Evolutionary conservation across 2,113 vertebrate species (phyloP), one percentile per base, ranked within the genome.

Genomic region (Etheostoma cragini): DNA sequence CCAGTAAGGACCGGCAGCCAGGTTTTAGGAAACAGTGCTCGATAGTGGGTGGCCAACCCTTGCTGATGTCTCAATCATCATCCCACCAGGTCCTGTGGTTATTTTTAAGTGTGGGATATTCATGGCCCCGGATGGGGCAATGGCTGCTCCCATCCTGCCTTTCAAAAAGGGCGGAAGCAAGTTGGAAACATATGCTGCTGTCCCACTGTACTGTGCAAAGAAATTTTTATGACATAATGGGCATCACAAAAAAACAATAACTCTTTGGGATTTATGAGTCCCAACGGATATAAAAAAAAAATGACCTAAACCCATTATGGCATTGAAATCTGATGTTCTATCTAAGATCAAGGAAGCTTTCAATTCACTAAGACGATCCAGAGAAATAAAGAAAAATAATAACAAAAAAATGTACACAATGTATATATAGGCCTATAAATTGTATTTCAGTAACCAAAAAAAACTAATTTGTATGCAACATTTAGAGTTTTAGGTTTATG

Each of bases 71-170:
- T 72, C 62, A 77, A 58, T 77, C 76, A 63, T 58, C 58, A 63
- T 69, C 60, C 64, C 62, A 72, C 42, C 64, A 52, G 84, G 53
- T 45, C 54, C 52, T 35, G 50, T 70, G 76, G 81, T 86, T 90
- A 89, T 92, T 91, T 84, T 82, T 56, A 92, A 89, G 69, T 81
- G 78, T 86, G 90, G 72, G 81, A 92, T 80, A 92, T 92, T 91
- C 56, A 1, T 22, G 74, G 82, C 17, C 86, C 84, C 62, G 85
- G 84, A 88, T 72, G 63, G 82, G 73, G 88, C 87, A 89, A 75
- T 38, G 68, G 78, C 87, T 91, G 84, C 91, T 94, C 93, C 91
- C 92, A 94, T 95, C 94, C 94, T 95, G 94, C 87, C 80, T 89
- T 94, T 93, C 82, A 91, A 90, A 64, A 91, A 86, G 24, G 46